Percentiles rank a stretch among this genome's conserved stretches.
Conservation (phyloP, 1,140 invertebrate genomes). For the Achroia grisella region DNA sequence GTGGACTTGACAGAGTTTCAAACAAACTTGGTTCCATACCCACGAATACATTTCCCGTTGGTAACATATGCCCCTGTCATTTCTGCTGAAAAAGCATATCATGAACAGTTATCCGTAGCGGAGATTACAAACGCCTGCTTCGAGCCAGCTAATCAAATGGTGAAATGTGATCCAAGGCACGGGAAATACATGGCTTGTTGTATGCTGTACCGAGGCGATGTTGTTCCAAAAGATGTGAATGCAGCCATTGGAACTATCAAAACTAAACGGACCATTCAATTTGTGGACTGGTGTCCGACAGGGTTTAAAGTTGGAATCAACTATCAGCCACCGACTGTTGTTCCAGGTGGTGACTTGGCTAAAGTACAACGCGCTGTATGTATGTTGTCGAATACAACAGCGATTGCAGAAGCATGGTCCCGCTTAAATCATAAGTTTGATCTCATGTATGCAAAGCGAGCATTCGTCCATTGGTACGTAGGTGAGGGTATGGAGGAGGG, state of each 20-base stretch:
- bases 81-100: constrained; percentile 88
- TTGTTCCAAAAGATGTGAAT: constrained; percentile 90
- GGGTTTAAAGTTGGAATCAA: constrained; percentile 87
- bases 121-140: constrained; percentile 94
- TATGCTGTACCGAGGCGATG: constrained; percentile 82
- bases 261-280: constrained; percentile 87
- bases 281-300: constrained; percentile 94
- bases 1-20: constrained; percentile 93
- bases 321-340: constrained; percentile 86
- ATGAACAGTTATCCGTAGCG: constrained; percentile 85
- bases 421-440: constrained; percentile 89
- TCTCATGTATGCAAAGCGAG: constrained; percentile 73
- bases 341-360: constrained; percentile 87
- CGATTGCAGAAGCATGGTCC: constrained; percentile 86
- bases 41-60: constrained; percentile 87
- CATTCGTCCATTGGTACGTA: constrained; percentile 90
- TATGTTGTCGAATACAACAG: constrained; percentile 91
- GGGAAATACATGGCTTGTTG: constrained; percentile 94
- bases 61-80: constrained; percentile 92
- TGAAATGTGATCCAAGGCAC: constrained; percentile 90
- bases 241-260: constrained; percentile 89
- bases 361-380: constrained; percentile 88
- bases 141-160: constrained; percentile 92
- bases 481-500: constrained; percentile 91
- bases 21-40: constrained; percentile 89